Conservation (phyloP, 2,888 invertebrate genomes). For the Corbicula japonica region DNA sequence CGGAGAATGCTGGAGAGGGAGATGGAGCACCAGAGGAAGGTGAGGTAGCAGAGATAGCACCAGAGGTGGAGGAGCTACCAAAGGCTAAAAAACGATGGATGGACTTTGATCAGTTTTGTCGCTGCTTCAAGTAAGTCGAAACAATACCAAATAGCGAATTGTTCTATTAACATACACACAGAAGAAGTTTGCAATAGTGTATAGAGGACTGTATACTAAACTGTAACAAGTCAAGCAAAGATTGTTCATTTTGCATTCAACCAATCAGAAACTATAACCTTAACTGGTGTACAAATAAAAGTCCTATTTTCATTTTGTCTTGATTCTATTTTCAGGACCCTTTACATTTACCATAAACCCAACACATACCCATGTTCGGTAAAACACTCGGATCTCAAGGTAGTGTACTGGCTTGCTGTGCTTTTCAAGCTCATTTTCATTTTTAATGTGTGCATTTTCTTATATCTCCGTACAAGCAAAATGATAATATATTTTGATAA, state of each 20-base stretch:
- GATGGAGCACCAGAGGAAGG: constrained; percentile 69
- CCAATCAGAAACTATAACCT: not conserved
- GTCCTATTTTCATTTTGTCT: not conserved
- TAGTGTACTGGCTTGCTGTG: no score
- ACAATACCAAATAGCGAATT: not conserved
- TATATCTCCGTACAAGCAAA: no score
- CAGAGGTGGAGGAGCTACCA: constrained; percentile 47
- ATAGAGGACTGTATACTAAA: no score
- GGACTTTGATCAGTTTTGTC: constrained; percentile 85
- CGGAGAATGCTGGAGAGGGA: constrained; percentile 58
- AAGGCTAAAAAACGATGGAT: constrained; percentile 84
- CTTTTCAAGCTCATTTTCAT: no score
- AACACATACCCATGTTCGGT: constrained; percentile 82
- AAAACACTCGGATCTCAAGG: constrained; percentile 83
- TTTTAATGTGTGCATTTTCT: no score
- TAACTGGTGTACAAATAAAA: not conserved
- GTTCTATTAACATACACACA: not conserved
- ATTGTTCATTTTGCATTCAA: not conserved
- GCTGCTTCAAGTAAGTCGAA: constrained; percentile 85
- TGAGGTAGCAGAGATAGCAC: constrained; percentile 54
- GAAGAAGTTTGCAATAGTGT: no score
- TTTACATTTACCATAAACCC: constrained; percentile 86
- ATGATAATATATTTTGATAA: no score
- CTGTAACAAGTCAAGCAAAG: not conserved
- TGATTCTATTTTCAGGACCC: constrained; percentile 77